Conservation (phyloP, 1,140 invertebrate genomes). For the Drosophila nikananu region DNA sequence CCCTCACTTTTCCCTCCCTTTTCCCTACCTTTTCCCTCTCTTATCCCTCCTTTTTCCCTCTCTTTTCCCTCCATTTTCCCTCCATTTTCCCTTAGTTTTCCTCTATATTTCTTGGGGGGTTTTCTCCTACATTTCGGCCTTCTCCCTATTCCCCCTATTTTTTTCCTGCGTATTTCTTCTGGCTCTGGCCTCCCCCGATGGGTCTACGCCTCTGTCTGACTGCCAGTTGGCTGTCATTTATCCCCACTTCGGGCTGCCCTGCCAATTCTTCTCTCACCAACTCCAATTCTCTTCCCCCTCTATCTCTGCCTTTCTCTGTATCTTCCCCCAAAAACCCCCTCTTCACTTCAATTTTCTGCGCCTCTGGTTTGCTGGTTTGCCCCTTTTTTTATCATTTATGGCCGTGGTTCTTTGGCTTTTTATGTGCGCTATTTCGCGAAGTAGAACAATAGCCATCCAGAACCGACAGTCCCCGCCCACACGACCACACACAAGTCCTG, state of each 20-base stretch:
- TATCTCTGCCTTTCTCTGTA: too few relatives aligned
- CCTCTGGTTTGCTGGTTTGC: constrained; percentile 3
- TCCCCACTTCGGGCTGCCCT: constrained; percentile 43
- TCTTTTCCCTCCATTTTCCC: neutral
- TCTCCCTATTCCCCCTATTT: constrained; percentile 10
- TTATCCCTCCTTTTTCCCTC: neutral
- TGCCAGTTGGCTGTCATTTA: constrained; percentile 78
- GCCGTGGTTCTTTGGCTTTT: constrained; percentile 67
- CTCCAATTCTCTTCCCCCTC: too few relatives aligned
- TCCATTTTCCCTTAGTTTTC: neutral
- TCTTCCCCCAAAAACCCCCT: neutral
- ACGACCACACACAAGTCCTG: too few relatives aligned
- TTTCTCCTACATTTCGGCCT: neutral
- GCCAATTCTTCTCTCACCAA: constrained; percentile 17
- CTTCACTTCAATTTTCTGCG: constrained; percentile 1
- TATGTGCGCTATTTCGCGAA: constrained; percentile 80
- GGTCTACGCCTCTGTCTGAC: constrained; percentile 29
- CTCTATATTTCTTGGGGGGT: neutral
- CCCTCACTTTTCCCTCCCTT: neutral
- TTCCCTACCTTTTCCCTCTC: neutral
- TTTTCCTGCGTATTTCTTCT: neutral
- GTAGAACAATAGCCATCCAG: constrained; percentile 73
- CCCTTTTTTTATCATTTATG: constrained; percentile 55
- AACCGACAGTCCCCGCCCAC: constrained; percentile 2
- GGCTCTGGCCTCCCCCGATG: neutral